Percentiles rank a stretch among this genome's conserved stretches.
Evolutionary conservation across 2,888 invertebrate species (phyloP).

Genomic region (Punctoribates punctum): DNA sequence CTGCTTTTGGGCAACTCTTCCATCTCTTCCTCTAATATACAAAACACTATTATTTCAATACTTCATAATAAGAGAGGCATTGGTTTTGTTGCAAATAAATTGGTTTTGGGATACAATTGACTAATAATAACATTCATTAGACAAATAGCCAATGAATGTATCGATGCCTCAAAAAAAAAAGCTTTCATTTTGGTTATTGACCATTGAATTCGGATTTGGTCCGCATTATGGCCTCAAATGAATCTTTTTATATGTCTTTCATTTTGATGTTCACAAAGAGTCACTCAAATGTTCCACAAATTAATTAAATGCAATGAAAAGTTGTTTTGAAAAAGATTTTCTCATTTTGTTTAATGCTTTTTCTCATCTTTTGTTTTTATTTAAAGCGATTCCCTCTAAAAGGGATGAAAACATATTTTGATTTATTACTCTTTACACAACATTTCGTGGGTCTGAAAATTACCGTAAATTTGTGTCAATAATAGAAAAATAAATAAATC

Average conservation of each 20-base stretch:
- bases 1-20: background rate
- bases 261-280: background rate
- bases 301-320: background rate
- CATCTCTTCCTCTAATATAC: background rate
- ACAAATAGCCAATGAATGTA: background rate
- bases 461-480: constrained; percentile 30
- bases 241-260: background rate
- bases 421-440: constrained; percentile 14
- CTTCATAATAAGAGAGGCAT: background rate
- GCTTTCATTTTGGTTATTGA: constrained; percentile 15
- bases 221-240: background rate
- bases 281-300: background rate
- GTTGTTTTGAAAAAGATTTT: background rate
- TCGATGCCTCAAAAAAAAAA: background rate
- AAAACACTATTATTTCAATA: constrained; percentile 1
- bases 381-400: background rate
- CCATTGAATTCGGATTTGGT: background rate
- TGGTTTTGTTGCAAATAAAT: constrained; percentile 17
- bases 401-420: background rate
- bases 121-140: constrained; percentile 21
- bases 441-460: constrained; percentile 24
- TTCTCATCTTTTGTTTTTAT: background rate
- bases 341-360: background rate
- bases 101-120: constrained; percentile 15
- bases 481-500: constrained; percentile 15